Base-by-base conservation (phyloP, 1,140 invertebrate species). In the Melitaea cinxia region DNA sequence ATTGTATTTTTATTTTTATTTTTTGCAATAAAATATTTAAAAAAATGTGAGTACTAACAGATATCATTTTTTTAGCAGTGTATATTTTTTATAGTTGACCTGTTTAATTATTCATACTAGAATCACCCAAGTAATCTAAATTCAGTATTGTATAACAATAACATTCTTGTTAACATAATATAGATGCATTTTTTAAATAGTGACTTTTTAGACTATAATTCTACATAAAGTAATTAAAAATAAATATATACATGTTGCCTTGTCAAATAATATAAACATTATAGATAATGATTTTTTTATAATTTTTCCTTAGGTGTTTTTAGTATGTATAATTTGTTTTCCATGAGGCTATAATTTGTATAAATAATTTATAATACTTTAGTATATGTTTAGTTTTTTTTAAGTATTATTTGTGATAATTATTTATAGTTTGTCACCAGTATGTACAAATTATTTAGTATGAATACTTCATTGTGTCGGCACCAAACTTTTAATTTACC, bases 361-460 rank as follows among this genome's bases (percentile, higher is more conserved):
- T 47, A 47, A 42, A 23, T 17, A 26, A 21, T 21, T 26, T 42
- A 37, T 42, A 26, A 42, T 12, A 24, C n/a, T 57, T 37, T 24
- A 23, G 45, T 42, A 24, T 42, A 57, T 26, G 37, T 37, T 57
- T 57, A 57, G 12, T 42, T 21, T 42, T 57, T n/a, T 14, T 37
- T 57, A 57, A 57, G 54, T 57, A 57, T 57, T 57, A 57, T 39
- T 45, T 57, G 54, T 57, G 54, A 57, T 57, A 57, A 57, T 42
- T 57, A 42, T 57, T 42, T 56, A 42, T 57, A 42, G 24, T 14
- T 56, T 28, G 23, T 28, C 49, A 52, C 21, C 33, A 10, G 17
- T n/a, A 35, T 28, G 54, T 57, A 57, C 54, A 42, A 57, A 57
- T 47, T 14, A 4, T 39, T 47, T 42, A 37, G 12, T 42, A 7